These are phyloP conservation scores for Drosophila pullipes DNA, from an alignment of 2,888 invertebrate species.

Conservation along the genomic window DNA sequence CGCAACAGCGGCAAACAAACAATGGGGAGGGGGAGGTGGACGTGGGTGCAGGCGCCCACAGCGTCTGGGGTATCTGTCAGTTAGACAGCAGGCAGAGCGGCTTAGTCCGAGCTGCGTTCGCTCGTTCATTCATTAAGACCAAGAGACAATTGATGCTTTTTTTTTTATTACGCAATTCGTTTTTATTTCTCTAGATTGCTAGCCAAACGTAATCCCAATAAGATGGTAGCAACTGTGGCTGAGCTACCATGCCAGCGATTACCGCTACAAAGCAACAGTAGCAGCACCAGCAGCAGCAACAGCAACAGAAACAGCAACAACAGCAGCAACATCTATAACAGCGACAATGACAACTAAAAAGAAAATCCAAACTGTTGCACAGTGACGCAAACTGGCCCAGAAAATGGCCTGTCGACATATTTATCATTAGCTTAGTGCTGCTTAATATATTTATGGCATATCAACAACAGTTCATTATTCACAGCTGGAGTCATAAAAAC, in stretches of 20 bases:
- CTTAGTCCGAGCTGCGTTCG: constrained; percentile 58
- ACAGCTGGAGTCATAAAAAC: constrained; percentile 9
- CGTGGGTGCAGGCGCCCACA: constrained; percentile 23
- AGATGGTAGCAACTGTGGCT: constrained; percentile 57
- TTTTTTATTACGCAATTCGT: constrained; percentile 71
- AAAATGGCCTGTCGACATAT: constrained; percentile 30
- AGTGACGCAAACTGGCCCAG: constrained; percentile 33
- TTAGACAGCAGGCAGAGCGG: constrained; percentile 47
- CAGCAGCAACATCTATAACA: constrained; percentile 13
- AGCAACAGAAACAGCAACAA: not conserved
- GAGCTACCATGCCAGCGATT: constrained; percentile 52
- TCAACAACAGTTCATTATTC: constrained; percentile 28
- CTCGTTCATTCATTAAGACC: constrained; percentile 71
- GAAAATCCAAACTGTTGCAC: constrained; percentile 41
- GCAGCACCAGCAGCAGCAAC: not conserved
- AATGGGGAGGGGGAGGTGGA: not conserved
- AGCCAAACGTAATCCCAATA: constrained; percentile 71
- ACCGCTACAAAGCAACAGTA: constrained; percentile 30
- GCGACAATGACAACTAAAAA: constrained; percentile 25
- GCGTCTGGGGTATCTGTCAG: constrained; percentile 34
- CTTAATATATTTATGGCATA: constrained; percentile 34
- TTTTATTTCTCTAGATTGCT: constrained; percentile 64
- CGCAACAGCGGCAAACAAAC: constrained; percentile 63
- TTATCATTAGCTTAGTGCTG: constrained; percentile 32
- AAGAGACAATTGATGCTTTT: constrained; percentile 61